Evolutionary conservation across 2,888 invertebrate genomes (phyloP), one percentile per base, ranked within the genome.

Genomic region (Peribatodes rhomboidaria): DNA sequence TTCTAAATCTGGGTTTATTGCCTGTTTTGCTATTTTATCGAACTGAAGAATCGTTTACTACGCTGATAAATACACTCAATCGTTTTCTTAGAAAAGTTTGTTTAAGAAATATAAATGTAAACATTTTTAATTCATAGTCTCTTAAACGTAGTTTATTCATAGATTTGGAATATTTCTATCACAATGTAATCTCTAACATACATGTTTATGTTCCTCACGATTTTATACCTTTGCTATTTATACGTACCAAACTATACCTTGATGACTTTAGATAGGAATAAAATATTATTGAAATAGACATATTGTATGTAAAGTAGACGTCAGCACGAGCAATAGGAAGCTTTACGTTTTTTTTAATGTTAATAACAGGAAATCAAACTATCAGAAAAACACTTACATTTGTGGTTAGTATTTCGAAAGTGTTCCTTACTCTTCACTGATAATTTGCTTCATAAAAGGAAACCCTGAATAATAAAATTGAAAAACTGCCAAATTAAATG

Each of bases 221-320:
- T 53, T 55, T 57, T 61, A 61, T 20, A 63, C 49, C 56, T 65
- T 57, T 65, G 61, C 59, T 56, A 58, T 62, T 55, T 39, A 10
- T 62, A 65, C 58, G 53, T 53, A 59, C 61, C 64, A 56, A 65
- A 57, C 47, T 65, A 50, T 60, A 64, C 55, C 52, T 52, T 55
- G 64, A 69, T 67, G 63, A 69, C 67, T 57, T n/a, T 81, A 81
- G 82, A 77, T 82, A 82, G 80, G 75, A 78, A 77, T 75, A 74
- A 80, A 81, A 77, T 73, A 65, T 76, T 76, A 79, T 74, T 72
- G 75, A 79, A 76, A 76, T 82, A 81, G 79, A 74, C 71, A 70
- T 75, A 75, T 69, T 77, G 76, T 79, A 73, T 77, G 78, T 78
- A 65, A 68, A 73, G 70, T 77, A 74, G 73, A 46, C 14, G 22